phyloP scores from a whole-genome alignment of 2,888 invertebrate species.

The Hydraecia micacea region DNA sequence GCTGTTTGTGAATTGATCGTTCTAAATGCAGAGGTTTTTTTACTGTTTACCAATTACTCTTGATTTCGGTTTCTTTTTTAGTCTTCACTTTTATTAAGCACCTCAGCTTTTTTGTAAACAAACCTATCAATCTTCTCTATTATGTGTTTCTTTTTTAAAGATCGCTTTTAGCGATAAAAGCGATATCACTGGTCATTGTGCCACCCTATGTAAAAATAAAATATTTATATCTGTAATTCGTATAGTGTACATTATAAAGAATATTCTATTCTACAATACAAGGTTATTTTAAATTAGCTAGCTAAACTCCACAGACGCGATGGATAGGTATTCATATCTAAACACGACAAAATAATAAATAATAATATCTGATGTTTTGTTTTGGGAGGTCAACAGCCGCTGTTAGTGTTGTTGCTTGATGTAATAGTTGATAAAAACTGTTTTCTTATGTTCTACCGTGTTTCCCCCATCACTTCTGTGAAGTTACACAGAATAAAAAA shows the following conservation, averaged over 20 bases:
- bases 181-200: neutral
- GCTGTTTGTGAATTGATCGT: too few species aligned
- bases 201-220: neutral
- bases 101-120: neutral
- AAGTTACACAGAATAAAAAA: too few species aligned
- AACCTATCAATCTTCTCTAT: neutral
- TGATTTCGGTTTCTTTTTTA: neutral
- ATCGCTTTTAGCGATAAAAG: neutral
- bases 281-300: too few species aligned
- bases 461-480: too few species aligned
- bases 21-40: neutral
- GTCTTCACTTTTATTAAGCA: neutral
- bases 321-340: too few species aligned
- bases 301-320: too few species aligned
- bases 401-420: too few species aligned
- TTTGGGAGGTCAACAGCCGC: too few species aligned
- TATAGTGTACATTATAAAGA: neutral
- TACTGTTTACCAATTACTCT: neutral
- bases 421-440: too few species aligned
- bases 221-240: neutral
- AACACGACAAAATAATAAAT: too few species aligned
- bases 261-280: neutral
- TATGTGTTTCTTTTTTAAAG: neutral
- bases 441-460: too few species aligned
- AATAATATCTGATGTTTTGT: too few species aligned